phyloP scores from a whole-genome alignment of 2,113 vertebrate species.

The Herpailurus yagouaroundi region DNA sequence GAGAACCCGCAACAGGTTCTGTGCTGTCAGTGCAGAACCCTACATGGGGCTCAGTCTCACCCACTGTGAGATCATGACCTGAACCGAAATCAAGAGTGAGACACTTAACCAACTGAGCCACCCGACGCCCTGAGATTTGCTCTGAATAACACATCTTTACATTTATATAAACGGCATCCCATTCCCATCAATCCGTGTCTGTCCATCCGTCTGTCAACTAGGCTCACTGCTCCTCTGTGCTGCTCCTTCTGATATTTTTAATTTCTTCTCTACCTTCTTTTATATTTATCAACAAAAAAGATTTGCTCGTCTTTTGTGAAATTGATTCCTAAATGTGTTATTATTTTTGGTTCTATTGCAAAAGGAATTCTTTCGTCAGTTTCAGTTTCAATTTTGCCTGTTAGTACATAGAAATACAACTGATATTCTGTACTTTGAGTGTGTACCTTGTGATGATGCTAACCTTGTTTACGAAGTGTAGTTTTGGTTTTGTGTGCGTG shows the following conservation, averaged over 20 bases:
- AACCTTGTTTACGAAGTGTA: background rate
- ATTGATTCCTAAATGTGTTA: background rate
- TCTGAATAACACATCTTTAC: background rate
- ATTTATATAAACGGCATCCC: rapidly evolving
- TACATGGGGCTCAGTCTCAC: too few species aligned
- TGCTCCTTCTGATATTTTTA: background rate
- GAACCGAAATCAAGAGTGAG: too few species aligned
- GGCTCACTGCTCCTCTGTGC: too few species aligned
- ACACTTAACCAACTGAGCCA: too few species aligned
- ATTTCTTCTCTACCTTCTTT: background rate
- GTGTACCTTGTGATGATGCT: background rate
- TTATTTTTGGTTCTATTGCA: background rate
- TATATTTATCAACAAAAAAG: background rate
- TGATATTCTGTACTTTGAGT: background rate
- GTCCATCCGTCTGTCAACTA: too few species aligned
- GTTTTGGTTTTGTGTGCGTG: background rate
- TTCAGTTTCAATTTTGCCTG: background rate
- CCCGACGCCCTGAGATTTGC: background rate
- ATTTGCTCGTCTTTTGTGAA: background rate
- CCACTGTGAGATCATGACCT: too few species aligned
- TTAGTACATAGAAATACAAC: background rate
- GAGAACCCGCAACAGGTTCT: too few species aligned
- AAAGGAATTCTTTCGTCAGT: background rate
- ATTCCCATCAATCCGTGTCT: background rate
- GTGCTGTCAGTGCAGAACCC: too few species aligned